Conservation (phyloP, 1,140 invertebrate genomes). For the Pseudomyrmex concolor region DNA sequence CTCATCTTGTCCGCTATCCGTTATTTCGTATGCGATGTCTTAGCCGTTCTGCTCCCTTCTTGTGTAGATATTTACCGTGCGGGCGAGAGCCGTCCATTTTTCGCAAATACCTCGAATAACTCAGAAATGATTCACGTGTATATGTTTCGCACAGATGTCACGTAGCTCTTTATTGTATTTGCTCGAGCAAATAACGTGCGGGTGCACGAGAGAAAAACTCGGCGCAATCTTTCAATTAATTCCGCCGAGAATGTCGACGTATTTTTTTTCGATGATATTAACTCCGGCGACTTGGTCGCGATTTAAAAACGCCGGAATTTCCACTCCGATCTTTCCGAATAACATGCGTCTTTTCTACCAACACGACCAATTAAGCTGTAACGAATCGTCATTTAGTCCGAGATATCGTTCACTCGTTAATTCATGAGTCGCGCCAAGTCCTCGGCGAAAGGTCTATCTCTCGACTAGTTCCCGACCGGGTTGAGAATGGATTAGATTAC, state of each 20-base stretch:
- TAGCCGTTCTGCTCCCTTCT: background rate
- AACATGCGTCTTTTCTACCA: constrained; percentile 7
- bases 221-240: background rate
- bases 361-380: constrained; percentile 16
- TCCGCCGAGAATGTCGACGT: background rate
- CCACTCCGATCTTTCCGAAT: background rate
- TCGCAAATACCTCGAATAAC: constrained; percentile 1
- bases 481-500: constrained; percentile 36
- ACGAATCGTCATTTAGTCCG: constrained; percentile 41
- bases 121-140: background rate
- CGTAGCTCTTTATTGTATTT: background rate
- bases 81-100: background rate
- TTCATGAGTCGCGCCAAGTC: constrained; percentile 30
- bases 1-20: constrained; percentile 7
- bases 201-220: background rate
- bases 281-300: background rate
- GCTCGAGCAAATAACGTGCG: background rate
- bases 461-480: background rate
- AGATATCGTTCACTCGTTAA: constrained; percentile 35
- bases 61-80: constrained; percentile 49
- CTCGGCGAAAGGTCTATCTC: constrained; percentile 19
- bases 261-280: background rate
- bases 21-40: constrained; percentile 61
- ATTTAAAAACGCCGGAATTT: background rate
- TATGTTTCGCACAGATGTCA: background rate